phyloP scores from a whole-genome alignment of 2,113 vertebrate genomes.

The Smithornis capensis region DNA sequence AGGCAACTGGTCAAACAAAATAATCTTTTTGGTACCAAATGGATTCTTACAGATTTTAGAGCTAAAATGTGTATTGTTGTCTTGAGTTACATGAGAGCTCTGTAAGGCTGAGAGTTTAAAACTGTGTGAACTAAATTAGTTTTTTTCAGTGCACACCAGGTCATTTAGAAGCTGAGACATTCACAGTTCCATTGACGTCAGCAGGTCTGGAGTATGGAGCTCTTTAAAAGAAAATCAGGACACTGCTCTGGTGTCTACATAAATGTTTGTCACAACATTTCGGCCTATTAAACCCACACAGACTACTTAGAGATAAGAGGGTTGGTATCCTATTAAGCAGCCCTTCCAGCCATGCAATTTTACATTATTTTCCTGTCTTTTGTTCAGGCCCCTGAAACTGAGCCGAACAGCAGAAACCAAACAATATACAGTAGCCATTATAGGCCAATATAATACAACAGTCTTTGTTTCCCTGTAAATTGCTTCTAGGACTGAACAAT shows the following conservation, averaged over 20 bases:
- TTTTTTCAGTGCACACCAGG: neutral
- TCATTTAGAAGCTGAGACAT: neutral
- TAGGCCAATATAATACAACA: neutral
- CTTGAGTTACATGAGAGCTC: neutral
- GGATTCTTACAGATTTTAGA: neutral
- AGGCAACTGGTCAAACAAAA: neutral
- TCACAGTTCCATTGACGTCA: neutral
- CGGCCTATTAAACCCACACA: constrained; percentile 12
- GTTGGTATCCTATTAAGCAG: neutral
- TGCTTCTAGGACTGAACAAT: neutral
- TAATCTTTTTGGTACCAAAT: neutral
- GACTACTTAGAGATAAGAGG: constrained; percentile 1
- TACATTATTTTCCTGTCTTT: neutral
- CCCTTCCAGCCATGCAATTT: neutral
- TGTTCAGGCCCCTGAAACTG: neutral
- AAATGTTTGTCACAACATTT: constrained; percentile 27
- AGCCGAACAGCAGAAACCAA: neutral
- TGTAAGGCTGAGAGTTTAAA: neutral
- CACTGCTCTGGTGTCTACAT: neutral
- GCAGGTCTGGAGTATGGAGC: neutral
- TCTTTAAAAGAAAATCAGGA: neutral
- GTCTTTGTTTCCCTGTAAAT: neutral
- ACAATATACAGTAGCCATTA: neutral
- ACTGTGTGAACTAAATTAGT: neutral
- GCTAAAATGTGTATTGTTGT: neutral